Percentiles rank a stretch among this genome's conserved stretches.
phyloP scores from a whole-genome alignment of 2,113 vertebrate species.

The Chlamydotis undulata region DNA sequence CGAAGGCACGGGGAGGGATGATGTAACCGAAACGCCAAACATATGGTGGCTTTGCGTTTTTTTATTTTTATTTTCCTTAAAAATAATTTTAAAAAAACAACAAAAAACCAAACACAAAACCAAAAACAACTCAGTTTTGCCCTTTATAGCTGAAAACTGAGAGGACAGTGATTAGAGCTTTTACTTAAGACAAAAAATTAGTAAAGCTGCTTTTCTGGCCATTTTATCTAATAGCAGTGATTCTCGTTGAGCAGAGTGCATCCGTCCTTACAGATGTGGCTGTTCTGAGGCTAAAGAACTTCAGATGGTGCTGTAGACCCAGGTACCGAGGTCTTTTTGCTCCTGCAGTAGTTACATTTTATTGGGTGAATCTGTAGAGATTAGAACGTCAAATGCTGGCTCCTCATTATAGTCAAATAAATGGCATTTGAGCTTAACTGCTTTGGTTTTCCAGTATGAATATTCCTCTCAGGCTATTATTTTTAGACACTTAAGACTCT shows the following conservation, averaged over 20 bases:
- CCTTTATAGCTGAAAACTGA: background rate
- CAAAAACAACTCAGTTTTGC: background rate
- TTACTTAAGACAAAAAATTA: background rate
- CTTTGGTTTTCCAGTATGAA: background rate
- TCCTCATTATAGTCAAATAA: background rate
- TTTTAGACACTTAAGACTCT: background rate
- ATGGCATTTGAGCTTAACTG: background rate
- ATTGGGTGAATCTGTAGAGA: background rate
- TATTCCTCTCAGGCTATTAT: background rate
- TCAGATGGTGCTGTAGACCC: background rate
- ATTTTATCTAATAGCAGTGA: background rate
- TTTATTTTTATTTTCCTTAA: background rate
- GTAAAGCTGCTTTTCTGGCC: conserved; percentile 37
- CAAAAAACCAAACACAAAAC: too few relatives aligned
- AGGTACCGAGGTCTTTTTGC: background rate
- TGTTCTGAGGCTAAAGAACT: background rate
- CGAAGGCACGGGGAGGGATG: rapidly evolving
- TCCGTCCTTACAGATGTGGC: background rate
- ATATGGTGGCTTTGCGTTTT: background rate
- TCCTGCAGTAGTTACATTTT: background rate
- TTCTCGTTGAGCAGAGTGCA: background rate
- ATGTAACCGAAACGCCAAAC: background rate
- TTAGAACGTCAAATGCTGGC: background rate
- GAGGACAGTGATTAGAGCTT: background rate
- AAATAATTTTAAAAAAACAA: background rate